A percentile compares a stretch with the other conserved stretches of the same genome.
These are phyloP conservation scores for Calliphora vicina DNA, from an alignment of 1,140 invertebrate genomes.

Conservation along the genomic window DNA sequence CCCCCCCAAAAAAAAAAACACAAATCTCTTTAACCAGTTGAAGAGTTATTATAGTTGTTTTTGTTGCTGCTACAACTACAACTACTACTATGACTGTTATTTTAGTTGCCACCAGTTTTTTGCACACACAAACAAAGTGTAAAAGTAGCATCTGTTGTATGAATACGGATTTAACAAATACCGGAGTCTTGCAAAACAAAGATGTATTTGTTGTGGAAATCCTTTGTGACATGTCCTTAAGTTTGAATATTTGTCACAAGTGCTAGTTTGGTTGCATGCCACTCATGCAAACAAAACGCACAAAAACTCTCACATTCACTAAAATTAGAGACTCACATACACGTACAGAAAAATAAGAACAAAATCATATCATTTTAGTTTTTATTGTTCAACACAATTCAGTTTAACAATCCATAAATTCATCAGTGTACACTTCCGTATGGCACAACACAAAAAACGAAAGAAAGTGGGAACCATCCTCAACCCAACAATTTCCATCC, in stretches of 20 bases:
- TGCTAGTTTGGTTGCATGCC: slow-evolving; percentile 18
- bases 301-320: background rate
- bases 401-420: slow-evolving; percentile 17
- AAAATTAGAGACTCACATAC: background rate
- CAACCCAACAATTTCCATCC: background rate
- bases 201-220: slow-evolving; percentile 29
- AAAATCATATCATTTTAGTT: background rate
- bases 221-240: slow-evolving; percentile 33
- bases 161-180: slow-evolving; percentile 15
- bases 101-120: background rate
- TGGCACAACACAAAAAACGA: background rate
- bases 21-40: background rate
- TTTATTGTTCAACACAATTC: slow-evolving; percentile 4
- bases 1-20: background rate
- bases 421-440: background rate
- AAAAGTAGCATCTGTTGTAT: slow-evolving; percentile 30
- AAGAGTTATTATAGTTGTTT: background rate
- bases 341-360: background rate
- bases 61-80: background rate
- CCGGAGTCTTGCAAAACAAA: slow-evolving; percentile 5
- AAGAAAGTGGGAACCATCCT: background rate
- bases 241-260: slow-evolving; percentile 31
- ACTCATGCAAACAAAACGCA: background rate
- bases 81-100: background rate
- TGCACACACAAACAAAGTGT: background rate